These are phyloP conservation scores for Neoniphon sammara DNA, from an alignment of 2,797 vertebrate genomes.

Conservation along the genomic window DNA sequence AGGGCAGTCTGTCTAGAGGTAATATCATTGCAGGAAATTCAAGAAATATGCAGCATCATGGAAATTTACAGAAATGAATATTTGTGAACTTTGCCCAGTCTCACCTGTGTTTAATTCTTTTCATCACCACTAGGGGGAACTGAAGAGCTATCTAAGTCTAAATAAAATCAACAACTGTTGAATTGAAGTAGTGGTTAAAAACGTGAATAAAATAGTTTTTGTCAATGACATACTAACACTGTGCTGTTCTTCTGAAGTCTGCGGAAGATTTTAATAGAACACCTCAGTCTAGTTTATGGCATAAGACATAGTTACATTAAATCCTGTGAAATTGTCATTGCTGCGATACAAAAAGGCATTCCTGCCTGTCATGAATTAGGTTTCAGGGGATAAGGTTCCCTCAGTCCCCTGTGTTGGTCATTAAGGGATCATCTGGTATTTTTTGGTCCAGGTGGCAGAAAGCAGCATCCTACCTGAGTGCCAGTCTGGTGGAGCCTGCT, in stretches of 20 bases:
- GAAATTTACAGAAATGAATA: not conserved
- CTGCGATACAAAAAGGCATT: not conserved
- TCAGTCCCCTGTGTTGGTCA: not conserved
- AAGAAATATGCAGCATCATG: not conserved
- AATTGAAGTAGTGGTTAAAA: not conserved
- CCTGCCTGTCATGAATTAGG: not conserved
- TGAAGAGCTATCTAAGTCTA: constrained; percentile 26
- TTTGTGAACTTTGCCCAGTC: not conserved
- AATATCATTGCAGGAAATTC: not conserved
- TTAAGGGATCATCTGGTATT: not conserved
- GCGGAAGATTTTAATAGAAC: not conserved
- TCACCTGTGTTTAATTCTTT: not conserved
- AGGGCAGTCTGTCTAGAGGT: not conserved
- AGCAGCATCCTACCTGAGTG: constrained; percentile 66
- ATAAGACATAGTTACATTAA: not conserved
- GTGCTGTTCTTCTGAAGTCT: no score
- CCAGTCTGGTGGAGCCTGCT: constrained; percentile 51
- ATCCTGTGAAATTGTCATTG: no score
- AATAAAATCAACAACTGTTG: constrained; percentile 8
- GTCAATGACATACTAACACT: no score
- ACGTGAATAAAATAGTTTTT: not conserved
- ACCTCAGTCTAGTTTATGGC: not conserved
- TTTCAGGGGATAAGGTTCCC: not conserved
- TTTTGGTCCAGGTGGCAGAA: constrained; percentile 72
- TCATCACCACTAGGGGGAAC: constrained; percentile 65